Percentiles rank a stretch among this genome's conserved stretches.
Evolutionary conservation across 2,797 vertebrate genomes (phyloP).

Genomic region (Micropoecilia bifurca): DNA sequence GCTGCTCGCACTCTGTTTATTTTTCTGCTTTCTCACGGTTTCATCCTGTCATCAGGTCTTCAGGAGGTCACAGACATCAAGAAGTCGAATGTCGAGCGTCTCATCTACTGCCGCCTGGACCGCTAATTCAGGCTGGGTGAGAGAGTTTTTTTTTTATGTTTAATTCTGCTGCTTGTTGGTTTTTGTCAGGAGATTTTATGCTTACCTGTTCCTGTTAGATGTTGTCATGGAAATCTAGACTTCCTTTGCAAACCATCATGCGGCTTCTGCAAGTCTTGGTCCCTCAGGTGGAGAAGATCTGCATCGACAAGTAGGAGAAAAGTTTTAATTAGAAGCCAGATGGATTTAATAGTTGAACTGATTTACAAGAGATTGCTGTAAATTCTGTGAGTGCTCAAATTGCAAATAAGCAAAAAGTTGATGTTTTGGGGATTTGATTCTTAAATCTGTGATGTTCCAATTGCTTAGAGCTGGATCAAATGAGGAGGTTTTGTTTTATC

Average conservation of each 20-base stretch:
- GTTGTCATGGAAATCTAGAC: slow-evolving; percentile 91
- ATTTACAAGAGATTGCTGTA: background rate
- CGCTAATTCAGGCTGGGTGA: slow-evolving; percentile 91
- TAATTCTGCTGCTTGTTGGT: fast-evolving
- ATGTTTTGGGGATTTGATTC: background rate
- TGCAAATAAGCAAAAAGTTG: background rate
- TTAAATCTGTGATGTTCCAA: too few species aligned
- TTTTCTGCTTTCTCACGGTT: background rate
- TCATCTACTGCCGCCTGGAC: slow-evolving; percentile 82
- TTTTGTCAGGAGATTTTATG: background rate
- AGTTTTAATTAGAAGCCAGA: background rate
- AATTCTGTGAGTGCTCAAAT: background rate
- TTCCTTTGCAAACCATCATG: slow-evolving; percentile 98
- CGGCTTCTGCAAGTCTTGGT: slow-evolving; percentile 95
- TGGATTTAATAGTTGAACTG: background rate
- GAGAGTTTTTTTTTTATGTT: slow-evolving; percentile 20
- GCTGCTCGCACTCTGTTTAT: background rate
- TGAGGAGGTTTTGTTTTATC: background rate
- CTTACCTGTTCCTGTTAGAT: slow-evolving; percentile 75
- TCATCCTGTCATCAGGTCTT: slow-evolving; percentile 60
- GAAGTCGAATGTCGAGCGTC: slow-evolving; percentile 82
- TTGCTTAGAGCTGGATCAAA: background rate
- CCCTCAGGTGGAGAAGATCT: slow-evolving; percentile 99
- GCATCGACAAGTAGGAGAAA: slow-evolving; percentile 94
- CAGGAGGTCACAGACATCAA: slow-evolving; percentile 65